A percentile compares a stretch with the other conserved stretches of the same genome.
phyloP scores from a whole-genome alignment of 2,797 vertebrate species.

The Arrhamphus sclerolepis region DNA sequence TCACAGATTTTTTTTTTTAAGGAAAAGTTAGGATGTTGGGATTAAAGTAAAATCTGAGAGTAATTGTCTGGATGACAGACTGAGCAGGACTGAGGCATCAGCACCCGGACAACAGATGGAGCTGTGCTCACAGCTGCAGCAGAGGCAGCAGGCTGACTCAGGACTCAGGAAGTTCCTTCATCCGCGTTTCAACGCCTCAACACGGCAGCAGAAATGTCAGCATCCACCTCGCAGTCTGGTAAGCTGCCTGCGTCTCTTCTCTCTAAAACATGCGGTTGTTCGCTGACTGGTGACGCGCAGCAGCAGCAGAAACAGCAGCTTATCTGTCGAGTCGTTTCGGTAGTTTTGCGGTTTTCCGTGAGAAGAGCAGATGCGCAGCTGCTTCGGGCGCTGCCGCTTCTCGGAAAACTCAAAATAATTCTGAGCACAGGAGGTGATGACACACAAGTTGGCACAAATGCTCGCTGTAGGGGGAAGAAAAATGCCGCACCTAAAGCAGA shows the following conservation, averaged over 20 bases:
- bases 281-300: neutral
- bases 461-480: no score
- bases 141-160: slow-evolving; percentile 34
- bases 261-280: no score
- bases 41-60: no score
- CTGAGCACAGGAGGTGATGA: neutral
- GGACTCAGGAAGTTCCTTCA: slow-evolving; percentile 61
- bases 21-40: no score
- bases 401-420: neutral
- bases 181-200: neutral
- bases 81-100: no score
- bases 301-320: neutral
- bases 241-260: neutral
- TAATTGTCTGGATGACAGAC: no score
- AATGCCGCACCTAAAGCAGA: no score
- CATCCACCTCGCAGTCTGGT: slow-evolving; percentile 47
- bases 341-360: neutral
- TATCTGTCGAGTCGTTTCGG: neutral
- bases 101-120: slow-evolving; percentile 16
- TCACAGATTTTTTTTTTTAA: no score
- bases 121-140: slow-evolving; percentile 16
- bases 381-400: slow-evolving; percentile 36
- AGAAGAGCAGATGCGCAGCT: neutral
- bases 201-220: slow-evolving; percentile 45
- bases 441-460: neutral